Percentiles rank a stretch among this genome's conserved stretches.
phyloP scores from a whole-genome alignment of 2,888 invertebrate genomes.

The Dilophus febrilis region DNA sequence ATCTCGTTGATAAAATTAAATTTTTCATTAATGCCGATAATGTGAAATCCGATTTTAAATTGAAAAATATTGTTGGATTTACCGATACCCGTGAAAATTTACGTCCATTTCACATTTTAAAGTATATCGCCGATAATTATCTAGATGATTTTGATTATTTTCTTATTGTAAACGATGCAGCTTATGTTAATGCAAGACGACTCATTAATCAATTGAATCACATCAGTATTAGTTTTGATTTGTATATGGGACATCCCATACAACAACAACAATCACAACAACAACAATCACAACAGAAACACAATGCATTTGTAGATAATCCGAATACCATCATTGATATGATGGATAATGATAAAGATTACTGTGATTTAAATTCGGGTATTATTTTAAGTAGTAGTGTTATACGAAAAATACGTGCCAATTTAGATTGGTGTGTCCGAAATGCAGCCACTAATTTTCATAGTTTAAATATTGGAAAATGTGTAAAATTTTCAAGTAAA shows the following conservation, averaged over 20 bases:
- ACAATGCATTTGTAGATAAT: no score
- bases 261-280: no score
- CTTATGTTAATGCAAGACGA: conserved; percentile 66
- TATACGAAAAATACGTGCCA: conserved; percentile 54
- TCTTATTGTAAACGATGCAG: conserved; percentile 68
- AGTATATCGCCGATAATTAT: conserved; percentile 79
- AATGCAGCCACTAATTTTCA: conserved; percentile 69
- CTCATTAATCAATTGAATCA: conserved; percentile 52
- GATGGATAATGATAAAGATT: conserved; percentile 19
- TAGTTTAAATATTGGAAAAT: conserved; percentile 77
- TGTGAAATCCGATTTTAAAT: conserved; percentile 34
- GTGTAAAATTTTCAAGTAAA: conserved; percentile 36
- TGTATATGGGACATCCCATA: conserved; percentile 56
- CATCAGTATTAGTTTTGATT: conserved; percentile 69
- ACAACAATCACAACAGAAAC: no score
- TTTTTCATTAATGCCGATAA: conserved; percentile 54
- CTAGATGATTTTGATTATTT: conserved; percentile 85
- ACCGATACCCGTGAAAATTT: conserved; percentile 60
- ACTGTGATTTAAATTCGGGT: conserved; percentile 52
- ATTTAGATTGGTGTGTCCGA: conserved; percentile 78
- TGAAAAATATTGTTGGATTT: conserved; percentile 70
- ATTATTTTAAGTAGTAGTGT: conserved; percentile 78
- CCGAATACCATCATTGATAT: no score
- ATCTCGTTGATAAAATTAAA: conserved; percentile 65
- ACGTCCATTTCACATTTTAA: conserved; percentile 72